These are phyloP conservation scores for Helicolenus hilgendorfi DNA, from an alignment of 2,797 vertebrate genomes.

Conservation along the genomic window DNA sequence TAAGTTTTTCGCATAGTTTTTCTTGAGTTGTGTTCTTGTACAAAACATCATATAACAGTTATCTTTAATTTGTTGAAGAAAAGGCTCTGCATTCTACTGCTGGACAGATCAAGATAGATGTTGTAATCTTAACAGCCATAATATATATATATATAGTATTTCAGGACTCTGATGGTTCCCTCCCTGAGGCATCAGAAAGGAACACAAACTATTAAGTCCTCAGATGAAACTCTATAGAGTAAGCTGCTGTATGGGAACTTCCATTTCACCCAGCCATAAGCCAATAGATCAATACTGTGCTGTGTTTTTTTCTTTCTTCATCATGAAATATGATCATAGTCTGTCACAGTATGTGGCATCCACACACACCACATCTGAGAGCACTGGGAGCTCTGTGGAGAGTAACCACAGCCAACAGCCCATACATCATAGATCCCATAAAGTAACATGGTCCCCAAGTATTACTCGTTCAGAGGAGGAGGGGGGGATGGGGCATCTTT, in stretches of 20 bases:
- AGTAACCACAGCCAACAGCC: conserved; percentile 20
- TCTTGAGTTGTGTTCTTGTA: neutral
- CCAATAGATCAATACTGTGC: conserved; percentile 45
- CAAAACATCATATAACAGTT: neutral
- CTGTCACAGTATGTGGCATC: conserved; percentile 36
- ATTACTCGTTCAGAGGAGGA: conserved; percentile 27
- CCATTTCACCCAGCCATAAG: conserved; percentile 21
- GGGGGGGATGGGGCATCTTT: neutral
- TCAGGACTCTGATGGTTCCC: neutral
- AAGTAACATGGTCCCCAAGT: conserved; percentile 52
- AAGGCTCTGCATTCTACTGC: neutral
- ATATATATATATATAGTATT: conserved; percentile 6
- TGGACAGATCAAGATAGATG: conserved; percentile 9
- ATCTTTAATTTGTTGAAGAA: neutral
- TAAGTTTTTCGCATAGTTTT: neutral
- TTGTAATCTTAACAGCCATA: neutral
- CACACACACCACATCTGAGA: conserved; percentile 26
- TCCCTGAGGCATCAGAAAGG: conserved; percentile 16
- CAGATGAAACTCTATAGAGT: conserved; percentile 29
- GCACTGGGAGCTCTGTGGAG: conserved; percentile 14
- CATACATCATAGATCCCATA: conserved; percentile 52
- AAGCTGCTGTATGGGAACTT: conserved; percentile 13
- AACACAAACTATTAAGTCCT: conserved; percentile 7
- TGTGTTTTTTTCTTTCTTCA: conserved; percentile 26
- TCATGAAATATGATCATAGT: conserved; percentile 62